Conservation (phyloP, 2,888 invertebrate species). For the Orthonevra nobilis region DNA sequence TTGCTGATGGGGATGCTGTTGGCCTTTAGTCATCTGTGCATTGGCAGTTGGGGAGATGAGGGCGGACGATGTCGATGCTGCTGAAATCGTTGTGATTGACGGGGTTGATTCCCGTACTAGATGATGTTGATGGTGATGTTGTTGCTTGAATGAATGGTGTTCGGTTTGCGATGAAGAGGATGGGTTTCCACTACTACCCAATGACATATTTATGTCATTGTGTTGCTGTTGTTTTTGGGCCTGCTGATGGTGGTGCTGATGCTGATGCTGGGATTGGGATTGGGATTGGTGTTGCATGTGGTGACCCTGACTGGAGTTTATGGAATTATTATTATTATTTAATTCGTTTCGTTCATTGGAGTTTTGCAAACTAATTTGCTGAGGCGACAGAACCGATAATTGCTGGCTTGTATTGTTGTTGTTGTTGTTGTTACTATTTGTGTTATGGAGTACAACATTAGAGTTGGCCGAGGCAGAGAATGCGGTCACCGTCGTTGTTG, state of each 20-base stretch:
- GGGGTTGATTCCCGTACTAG: slow-evolving; percentile 63
- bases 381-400: slow-evolving; percentile 66
- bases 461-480: slow-evolving; percentile 63
- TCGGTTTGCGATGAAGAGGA: slow-evolving; percentile 63
- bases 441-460: slow-evolving; percentile 43
- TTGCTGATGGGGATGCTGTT: slow-evolving; percentile 58
- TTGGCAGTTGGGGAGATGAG: slow-evolving; percentile 45
- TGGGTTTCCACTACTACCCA: slow-evolving; percentile 62
- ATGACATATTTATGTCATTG: slow-evolving; percentile 63
- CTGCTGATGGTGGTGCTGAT: slow-evolving; percentile 72
- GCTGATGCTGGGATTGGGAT: slow-evolving; percentile 67
- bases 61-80: slow-evolving; percentile 71
- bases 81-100: slow-evolving; percentile 67
- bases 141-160: slow-evolving; percentile 67
- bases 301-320: slow-evolving; percentile 68
- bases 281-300: slow-evolving; percentile 60
- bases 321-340: slow-evolving; percentile 72
- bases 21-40: slow-evolving; percentile 67
- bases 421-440: slow-evolving; percentile 28
- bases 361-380: slow-evolving; percentile 73
- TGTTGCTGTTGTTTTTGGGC: slow-evolving; percentile 59
- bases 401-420: slow-evolving; percentile 44
- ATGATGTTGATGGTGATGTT: slow-evolving; percentile 61
- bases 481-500: slow-evolving; percentile 74
- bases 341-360: slow-evolving; percentile 73